Evolutionary conservation across 2,888 invertebrate genomes (phyloP), one percentile per base, ranked within the genome.

Genomic region (Octonoba sinensis): DNA sequence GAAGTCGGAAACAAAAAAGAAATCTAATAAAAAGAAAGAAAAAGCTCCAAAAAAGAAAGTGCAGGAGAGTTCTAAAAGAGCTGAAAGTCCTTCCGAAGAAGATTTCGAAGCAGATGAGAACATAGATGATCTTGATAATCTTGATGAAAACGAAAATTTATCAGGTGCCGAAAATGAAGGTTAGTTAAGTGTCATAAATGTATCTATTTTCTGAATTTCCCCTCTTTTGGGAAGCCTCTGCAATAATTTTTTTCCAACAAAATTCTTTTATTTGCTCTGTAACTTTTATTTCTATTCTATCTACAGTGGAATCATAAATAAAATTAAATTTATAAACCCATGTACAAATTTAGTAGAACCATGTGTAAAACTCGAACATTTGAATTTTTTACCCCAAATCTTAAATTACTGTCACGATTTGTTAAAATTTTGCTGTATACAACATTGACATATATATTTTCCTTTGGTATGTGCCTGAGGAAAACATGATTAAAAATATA

Each of bases 41-140:
- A 79, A 73, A 24, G 22, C 36, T 3, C 36, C 73, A 36, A 79
- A 79, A 62, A 79, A 73, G 56, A 73, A 79, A 44, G n/a, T 3
- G 16, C n/a, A 62, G 22, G 78, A 72, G 54, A 57, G 3, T 24
- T 6, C 24, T 24, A 70, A 56, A 4, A 67, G 62, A 44, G 60
- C 67, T 24, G 67, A 72, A 51, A 49, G 27, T 8, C 16, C 47
- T 64, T 56, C 56, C 47, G 47, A 77, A 36, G 64, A 67, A 60
- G 46, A 65, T 22, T 22, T 51, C 22, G 36, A 56, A 24, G 72
- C 54, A 24, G 72, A 79, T 49, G 62, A 73, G 27, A 46, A 79
- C 44, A 20, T 62, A 16, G 36, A 69, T 56, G 60, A 60, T 15
- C 44, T 12, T 49, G 36, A 69, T 56, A 51, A 60, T 15, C 44